These are phyloP conservation scores for Gambusia holbrooki DNA, from an alignment of 2,113 vertebrate genomes.

Conservation along the genomic window DNA sequence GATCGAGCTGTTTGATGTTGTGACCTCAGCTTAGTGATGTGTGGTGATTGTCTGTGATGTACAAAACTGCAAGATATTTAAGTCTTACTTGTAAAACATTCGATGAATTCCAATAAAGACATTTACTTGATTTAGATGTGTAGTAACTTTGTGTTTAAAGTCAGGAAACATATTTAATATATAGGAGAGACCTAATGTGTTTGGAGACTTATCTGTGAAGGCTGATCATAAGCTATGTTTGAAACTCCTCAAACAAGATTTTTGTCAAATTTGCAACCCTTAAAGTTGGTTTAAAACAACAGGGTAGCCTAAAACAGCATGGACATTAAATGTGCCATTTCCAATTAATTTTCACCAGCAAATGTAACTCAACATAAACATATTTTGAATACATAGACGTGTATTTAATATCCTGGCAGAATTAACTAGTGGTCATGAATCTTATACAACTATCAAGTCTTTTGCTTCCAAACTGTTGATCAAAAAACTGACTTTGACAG, in stretches of 20 bases:
- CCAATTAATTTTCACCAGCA: too few relatives aligned
- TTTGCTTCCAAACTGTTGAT: not conserved
- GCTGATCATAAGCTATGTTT: not conserved
- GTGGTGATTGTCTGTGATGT: conserved; percentile 64
- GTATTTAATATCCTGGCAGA: not conserved
- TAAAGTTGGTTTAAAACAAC: not conserved
- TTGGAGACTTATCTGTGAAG: not conserved
- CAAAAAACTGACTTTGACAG: not conserved
- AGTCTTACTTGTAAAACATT: conserved; percentile 64
- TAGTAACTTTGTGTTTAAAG: not conserved
- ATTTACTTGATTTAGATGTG: conserved; percentile 24
- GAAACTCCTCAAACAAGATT: not conserved
- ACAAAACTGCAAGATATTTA: conserved; percentile 75
- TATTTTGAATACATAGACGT: not conserved
- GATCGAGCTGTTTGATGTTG: conserved; percentile 43
- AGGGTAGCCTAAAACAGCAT: not conserved
- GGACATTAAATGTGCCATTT: not conserved
- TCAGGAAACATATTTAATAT: not conserved
- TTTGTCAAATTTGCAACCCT: conserved; percentile 1
- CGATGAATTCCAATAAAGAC: conserved; percentile 72
- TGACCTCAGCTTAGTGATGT: conserved; percentile 38
- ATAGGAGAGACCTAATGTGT: not conserved
- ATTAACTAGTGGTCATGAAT: not conserved
- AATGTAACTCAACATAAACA: too few relatives aligned
- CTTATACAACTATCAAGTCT: not conserved